Evolutionary conservation across 1,140 invertebrate species (phyloP), one percentile per base, ranked within the genome.

Genomic region (Helicoverpa armigera): DNA sequence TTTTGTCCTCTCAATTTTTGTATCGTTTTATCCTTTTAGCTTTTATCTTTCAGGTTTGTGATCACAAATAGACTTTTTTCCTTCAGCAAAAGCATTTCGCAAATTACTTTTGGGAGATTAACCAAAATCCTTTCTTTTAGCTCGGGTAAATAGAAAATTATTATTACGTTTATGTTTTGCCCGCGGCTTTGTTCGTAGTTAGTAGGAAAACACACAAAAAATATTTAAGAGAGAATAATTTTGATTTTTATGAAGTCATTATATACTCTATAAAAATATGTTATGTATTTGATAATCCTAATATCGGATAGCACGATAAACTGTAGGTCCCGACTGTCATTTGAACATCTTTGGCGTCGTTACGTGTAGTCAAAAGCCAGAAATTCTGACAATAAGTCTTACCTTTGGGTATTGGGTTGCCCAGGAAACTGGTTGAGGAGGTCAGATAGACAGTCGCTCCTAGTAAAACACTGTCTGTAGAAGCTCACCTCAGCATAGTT

Each of bases 21-120:
- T 67, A 48, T 14, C 9, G 10, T 31, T 65, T 65, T 48, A 65
- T 43, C 31, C 63, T 67, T 67, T 65, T 50, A 4, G n/a, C 60
- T 2, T 50, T 67, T 67, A 67, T 67, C 63, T 67, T 67, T 67
- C 63, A 13, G 63, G n/a, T 16, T 23, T 16, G 10, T 67, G 16
- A 67, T 67, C 63, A 67, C 63, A 67, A 67, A 67, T 67, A 67
- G 35, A 67, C 63, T 50, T 48, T 67, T 23, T 67, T 50, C 63
- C 35, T 67, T 67, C 48, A 67, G 35, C 63, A 50, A 67, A 67
- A 67, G 11, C 43, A 50, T 67, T 67, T 67, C 9, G 43, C n/a
- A 67, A 67, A 61, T 50, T 67, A 50, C n/a, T 50, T 50, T 67
- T 67, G n/a, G 14, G 10, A 48, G 11, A 67, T 67, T 23, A 50